A percentile compares a stretch with the other conserved stretches of the same genome.
These are phyloP conservation scores for Limonius californicus DNA, from an alignment of 1,140 invertebrate genomes.

Conservation along the genomic window DNA sequence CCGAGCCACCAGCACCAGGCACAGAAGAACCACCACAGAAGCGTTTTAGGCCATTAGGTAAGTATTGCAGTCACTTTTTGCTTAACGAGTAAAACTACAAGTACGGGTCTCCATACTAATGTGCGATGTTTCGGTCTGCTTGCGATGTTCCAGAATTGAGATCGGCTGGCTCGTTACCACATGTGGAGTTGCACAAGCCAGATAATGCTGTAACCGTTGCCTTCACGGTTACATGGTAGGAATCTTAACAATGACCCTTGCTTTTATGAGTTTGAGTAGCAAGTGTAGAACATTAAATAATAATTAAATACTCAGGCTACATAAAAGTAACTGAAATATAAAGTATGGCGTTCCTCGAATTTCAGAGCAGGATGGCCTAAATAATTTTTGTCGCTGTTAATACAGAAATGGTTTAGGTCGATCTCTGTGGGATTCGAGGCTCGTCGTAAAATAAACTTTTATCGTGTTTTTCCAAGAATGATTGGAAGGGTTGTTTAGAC, in stretches of 20 bases:
- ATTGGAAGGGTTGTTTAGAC: slow-evolving; percentile 36
- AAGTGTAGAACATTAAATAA: slow-evolving; percentile 2
- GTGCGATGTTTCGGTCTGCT: slow-evolving; percentile 45
- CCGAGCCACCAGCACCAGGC: slow-evolving; percentile 41
- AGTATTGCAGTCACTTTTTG: slow-evolving; percentile 28
- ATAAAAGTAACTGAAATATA: not conserved
- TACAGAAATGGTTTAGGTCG: not conserved
- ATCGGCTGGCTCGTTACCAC: slow-evolving; percentile 39
- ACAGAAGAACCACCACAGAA: slow-evolving; percentile 41
- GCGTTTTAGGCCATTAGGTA: slow-evolving; percentile 32
- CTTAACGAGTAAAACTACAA: slow-evolving; percentile 30
- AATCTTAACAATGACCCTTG: slow-evolving; percentile 19
- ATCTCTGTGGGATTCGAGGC: not conserved
- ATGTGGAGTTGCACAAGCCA: slow-evolving; percentile 36
- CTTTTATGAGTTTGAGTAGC: slow-evolving; percentile 24
- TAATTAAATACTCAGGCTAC: not conserved
- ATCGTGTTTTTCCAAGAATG: not conserved
- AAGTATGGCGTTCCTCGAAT: not conserved
- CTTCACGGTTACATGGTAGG: slow-evolving; percentile 46
- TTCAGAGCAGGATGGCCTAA: not conserved
- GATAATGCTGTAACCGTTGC: slow-evolving; percentile 42
- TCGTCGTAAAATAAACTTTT: not conserved
- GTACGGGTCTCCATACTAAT: slow-evolving; percentile 39
- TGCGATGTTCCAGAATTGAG: slow-evolving; percentile 49
- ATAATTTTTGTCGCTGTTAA: not conserved